Base-by-base conservation (phyloP, 2,797 vertebrate genomes). In the Acipenser oxyrinchus region DNA sequence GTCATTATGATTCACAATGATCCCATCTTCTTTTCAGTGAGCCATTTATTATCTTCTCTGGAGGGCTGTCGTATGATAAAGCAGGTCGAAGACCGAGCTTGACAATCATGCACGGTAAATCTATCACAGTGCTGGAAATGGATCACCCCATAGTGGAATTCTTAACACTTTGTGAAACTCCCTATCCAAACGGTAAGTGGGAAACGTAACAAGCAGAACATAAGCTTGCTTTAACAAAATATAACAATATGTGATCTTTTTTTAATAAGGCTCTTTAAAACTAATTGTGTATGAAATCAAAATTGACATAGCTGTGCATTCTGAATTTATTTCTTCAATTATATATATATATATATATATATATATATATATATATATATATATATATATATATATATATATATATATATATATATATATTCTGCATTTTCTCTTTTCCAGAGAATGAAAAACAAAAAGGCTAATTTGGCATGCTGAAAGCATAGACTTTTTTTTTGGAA, bases 91-190 rank as follows among this genome's bases (percentile, higher is more conserved):
- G 94, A 80, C 94, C 95, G n/a, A 93, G 95, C 62, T 84, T 99
- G 79, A 98, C 97, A 74, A 97, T 99, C 79, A 99, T 99, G 95
- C 97, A 98, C 72, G 95, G 96, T 75, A 98, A 98, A 81, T 92
- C 95, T 75, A 95, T 98, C 83, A 96, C 95, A 49, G 95, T 97
- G 74, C 89, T 99, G 76, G 96, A 99, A 87, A 98, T 99, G 97
- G 96, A 99, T 83, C 92, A 97, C 75, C 94, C 96, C 63, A 97
- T 99, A 63, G 96, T 98, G 62, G 97, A 99, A 83, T 99, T 99
- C 85, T 85, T 96, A 81, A 93, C 91, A 48, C 93, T 99, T 69
- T 98, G 95, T 68, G 96, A 99, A 81, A 98, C 95, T 23, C 95
- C 96, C 0, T 99, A 99, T 86, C 91, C 93, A 75, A 97, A 97